A percentile compares a stretch with the other conserved stretches of the same genome.
phyloP scores from a whole-genome alignment of 2,888 invertebrate genomes.

The Metellina segmentata region DNA sequence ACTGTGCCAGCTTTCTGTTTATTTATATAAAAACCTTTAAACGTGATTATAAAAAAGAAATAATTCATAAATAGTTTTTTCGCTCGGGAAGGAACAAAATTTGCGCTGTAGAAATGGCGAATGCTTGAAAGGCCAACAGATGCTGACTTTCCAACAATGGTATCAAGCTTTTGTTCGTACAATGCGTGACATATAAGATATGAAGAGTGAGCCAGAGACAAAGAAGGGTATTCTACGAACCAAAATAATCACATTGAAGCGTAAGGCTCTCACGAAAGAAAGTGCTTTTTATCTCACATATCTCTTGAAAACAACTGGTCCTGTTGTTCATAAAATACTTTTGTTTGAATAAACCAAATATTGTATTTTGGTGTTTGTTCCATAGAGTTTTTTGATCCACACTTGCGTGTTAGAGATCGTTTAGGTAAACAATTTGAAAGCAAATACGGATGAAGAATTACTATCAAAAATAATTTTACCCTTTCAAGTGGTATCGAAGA shows the following conservation, averaged over 20 bases:
- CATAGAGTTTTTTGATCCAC: too few species aligned
- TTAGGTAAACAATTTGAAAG: too few species aligned
- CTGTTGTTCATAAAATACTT: too few species aligned
- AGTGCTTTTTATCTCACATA: not conserved
- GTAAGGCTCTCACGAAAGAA: not conserved
- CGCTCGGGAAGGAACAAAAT: constrained; percentile 6
- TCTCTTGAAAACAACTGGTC: not conserved
- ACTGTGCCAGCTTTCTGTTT: constrained; percentile 4
- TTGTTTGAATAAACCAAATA: too few species aligned
- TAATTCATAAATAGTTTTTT: constrained; percentile 4
- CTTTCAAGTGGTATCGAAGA: too few species aligned
- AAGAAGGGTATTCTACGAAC: not conserved
- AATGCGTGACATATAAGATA: constrained; percentile 37
- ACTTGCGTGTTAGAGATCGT: too few species aligned
- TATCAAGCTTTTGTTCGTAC: constrained; percentile 1
- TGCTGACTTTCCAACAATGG: constrained; percentile 47
- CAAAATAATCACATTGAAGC: not conserved
- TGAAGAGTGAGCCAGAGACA: not conserved
- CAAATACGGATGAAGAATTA: too few species aligned
- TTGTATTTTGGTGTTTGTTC: too few species aligned
- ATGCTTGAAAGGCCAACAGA: constrained; percentile 33
- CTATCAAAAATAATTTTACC: too few species aligned
- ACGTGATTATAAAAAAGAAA: constrained; percentile 28
- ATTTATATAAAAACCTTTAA: constrained; percentile 41
- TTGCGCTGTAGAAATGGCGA: constrained; percentile 12